Evolutionary conservation across 2,113 vertebrate species (phyloP), one percentile per base, ranked within the genome.

Genomic region (Oncorhynchus clarkii): DNA sequence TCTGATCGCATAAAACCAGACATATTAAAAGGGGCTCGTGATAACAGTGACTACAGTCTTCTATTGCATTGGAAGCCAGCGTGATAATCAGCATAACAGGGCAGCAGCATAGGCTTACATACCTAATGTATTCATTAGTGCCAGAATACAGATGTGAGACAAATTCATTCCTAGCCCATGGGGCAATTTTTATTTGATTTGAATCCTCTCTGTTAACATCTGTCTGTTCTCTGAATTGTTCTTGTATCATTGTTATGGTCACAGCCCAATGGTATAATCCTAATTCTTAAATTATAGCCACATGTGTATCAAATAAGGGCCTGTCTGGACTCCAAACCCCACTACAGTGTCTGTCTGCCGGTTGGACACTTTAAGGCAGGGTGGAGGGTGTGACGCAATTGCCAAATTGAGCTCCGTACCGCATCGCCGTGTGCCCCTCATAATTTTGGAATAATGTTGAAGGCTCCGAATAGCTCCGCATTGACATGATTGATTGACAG

Each of bases 231-330:
- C 68, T 84, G 27, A 66, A 13, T 24, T 69, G 39, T 57, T 18
- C 20, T 16, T 5, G 67, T 20, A 34, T 66, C 78, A 82, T 75
- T 78, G 12, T 65, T 76, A 62, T 81, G 86, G 88, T 92, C 92
- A 90, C 79, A 68, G 96, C 97, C 97, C 97, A 98, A 96, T 94
- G 96, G 96, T 96, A 96, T 96, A 95, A 95, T 92, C 88, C 91
- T 92, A 39, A 81, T 84, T 87, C 71, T 82, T 82, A 91, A 82
- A 93, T 94, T 39, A 94, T 90, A 93, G 92, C 94, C 92, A 93
- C 95, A 92, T 92, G 93, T 93, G 92, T 91, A 89, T 88, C 90
- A 88, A 88, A 89, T 85, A 90, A 90, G 71, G 81, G 89, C 93
- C 88, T 92, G 93, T 91, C 91, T 91, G 95, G 94, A 96, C 89